These are phyloP conservation scores for Epistrophella euchroma DNA, from an alignment of 2,888 invertebrate genomes.

Conservation along the genomic window DNA sequence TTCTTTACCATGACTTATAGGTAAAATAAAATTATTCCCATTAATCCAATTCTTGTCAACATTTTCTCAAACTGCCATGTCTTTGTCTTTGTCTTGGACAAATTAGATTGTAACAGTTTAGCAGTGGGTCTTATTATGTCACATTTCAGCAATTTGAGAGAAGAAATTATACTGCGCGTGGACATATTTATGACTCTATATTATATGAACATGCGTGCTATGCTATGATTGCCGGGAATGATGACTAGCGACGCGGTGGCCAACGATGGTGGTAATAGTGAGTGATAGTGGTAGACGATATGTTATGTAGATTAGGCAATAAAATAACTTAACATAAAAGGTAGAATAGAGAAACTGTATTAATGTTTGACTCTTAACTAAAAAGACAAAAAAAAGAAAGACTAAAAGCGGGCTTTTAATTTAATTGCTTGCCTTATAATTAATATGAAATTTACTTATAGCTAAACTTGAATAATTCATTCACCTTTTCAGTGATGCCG, in stretches of 20 bases:
- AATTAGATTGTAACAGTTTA: not conserved
- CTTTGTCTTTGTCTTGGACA: conserved; percentile 2
- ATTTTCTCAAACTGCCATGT: not conserved
- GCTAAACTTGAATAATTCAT: not conserved
- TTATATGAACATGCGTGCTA: not conserved
- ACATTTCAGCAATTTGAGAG: not conserved
- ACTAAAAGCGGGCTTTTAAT: not conserved
- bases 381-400: not conserved
- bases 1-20: not conserved
- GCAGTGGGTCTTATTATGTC: conserved; percentile 14
- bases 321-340: not conserved
- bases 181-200: not conserved
- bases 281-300: not conserved
- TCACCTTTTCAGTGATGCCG: too few species aligned
- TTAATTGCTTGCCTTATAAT: not conserved
- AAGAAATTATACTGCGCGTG: not conserved
- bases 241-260: not conserved
- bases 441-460: not conserved
- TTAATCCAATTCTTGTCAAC: conserved; percentile 11
- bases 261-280: not conserved
- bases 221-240: not conserved
- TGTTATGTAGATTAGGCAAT: not conserved
- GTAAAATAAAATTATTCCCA: not conserved
- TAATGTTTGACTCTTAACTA: not conserved
- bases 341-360: not conserved